Conservation (phyloP, 1,140 invertebrate species). For the Drosophila ironensis region DNA sequence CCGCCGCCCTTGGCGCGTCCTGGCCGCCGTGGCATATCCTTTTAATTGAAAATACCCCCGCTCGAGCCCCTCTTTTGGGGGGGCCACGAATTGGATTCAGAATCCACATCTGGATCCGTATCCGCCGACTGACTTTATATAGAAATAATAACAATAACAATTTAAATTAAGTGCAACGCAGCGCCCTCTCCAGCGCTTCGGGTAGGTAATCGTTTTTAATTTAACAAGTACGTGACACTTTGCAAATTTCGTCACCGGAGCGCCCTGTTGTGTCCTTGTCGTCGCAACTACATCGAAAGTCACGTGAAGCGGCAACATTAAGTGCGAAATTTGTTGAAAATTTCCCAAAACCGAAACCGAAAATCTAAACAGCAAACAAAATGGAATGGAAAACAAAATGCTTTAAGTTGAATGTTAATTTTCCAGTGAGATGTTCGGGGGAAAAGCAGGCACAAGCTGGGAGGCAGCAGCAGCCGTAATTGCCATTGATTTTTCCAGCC, state of each 20-base stretch:
- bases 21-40: constrained; percentile 65
- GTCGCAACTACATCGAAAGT: constrained; percentile 14
- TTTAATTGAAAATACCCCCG: constrained; percentile 71
- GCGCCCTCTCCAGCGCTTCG: constrained; percentile 41
- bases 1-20: constrained; percentile 20
- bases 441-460: neutral
- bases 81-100: too few species aligned
- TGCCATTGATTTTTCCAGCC: constrained; percentile 24
- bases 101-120: neutral
- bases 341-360: neutral
- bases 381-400: constrained; percentile 41
- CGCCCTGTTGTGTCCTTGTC: neutral
- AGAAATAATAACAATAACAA: constrained; percentile 78
- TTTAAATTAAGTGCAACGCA: constrained; percentile 73
- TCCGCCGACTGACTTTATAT: constrained; percentile 58
- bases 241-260: constrained; percentile 16
- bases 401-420: constrained; percentile 42
- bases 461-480: too few species aligned
- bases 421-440: neutral
- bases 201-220: constrained; percentile 78
- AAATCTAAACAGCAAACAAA: neutral
- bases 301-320: constrained; percentile 25
- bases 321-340: constrained; percentile 36
- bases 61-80: constrained; percentile 1
- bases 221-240: constrained; percentile 74